Evolutionary conservation across 2,113 vertebrate species (phyloP).

Genomic region (Rhea pennata): DNA sequence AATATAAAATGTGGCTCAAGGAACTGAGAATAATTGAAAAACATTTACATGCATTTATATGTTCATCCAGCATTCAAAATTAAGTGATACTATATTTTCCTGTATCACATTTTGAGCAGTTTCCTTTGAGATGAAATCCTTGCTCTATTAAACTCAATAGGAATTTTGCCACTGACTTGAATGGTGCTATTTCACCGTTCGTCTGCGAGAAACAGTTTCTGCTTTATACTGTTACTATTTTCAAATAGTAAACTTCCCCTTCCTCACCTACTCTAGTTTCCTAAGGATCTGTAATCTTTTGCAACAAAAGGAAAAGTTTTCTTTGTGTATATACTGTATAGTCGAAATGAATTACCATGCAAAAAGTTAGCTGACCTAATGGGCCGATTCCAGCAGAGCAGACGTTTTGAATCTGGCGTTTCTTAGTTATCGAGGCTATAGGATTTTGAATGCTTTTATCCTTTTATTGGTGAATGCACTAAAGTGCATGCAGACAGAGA

Average conservation of each 20-base stretch:
- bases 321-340: neutral
- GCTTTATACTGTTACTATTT: neutral
- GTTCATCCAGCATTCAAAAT: neutral
- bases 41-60: neutral
- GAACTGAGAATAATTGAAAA: neutral
- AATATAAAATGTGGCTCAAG: neutral
- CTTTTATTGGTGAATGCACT: slow-evolving; percentile 82
- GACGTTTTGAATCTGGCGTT: slow-evolving; percentile 73
- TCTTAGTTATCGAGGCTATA: slow-evolving; percentile 47
- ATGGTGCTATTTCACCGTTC: neutral
- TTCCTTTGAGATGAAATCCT: neutral
- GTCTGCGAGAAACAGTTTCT: neutral
- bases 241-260: neutral
- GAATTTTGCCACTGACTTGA: neutral
- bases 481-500: slow-evolving; percentile 81
- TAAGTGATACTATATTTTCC: neutral
- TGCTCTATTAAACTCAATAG: neutral
- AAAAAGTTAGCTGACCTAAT: slow-evolving; percentile 40
- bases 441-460: slow-evolving; percentile 76
- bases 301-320: slow-evolving; percentile 22
- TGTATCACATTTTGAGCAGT: neutral
- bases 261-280: neutral
- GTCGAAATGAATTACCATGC: slow-evolving; percentile 3
- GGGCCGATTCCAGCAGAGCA: slow-evolving; percentile 50
- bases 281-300: slow-evolving; percentile 13